Base-by-base conservation (phyloP, 2,888 invertebrate species). In the Andrena camellia region DNA sequence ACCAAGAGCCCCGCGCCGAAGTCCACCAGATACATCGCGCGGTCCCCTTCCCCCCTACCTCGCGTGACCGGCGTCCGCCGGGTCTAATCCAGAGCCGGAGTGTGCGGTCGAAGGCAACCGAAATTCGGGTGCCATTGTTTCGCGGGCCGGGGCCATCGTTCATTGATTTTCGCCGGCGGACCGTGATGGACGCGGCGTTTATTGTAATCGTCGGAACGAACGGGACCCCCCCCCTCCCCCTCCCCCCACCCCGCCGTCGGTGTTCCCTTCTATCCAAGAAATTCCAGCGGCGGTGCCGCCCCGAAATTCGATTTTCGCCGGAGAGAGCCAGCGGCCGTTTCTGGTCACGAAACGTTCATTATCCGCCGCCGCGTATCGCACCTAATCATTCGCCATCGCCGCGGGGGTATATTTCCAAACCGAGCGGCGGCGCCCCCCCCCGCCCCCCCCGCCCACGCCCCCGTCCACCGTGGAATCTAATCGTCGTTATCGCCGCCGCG, bases 131-230 rank as follows among this genome's bases (percentile, higher is more conserved):
- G 54, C 75, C 81, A 82, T 82, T 81, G 81, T 82, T 82, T 81
- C 74, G 81, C 67, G 67, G 50, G 67, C 67, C 67, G 54, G 66
- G 62, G 67, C 67, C 67, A 42, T 54, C 62, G 76, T 81, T 75
- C 82, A 75, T 81, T 71, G 82, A 82, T 81, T 82, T 69, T 81
- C 81, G 81, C 67, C 81, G 67, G 60, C 81, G 81, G 72, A 80
- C 67, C 81, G 73, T 81, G 81, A 81, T 81, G 81, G 72, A 81
- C 81, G 81, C 81, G 80, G 71, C 81, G 81, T 80, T 81, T 81
- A 81, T 81, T 81, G 81, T 81, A 81, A 81, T 81, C 81, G 81
- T 79, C 62, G 54, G 67, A 78, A 42, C 42, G 42, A 42, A 4
- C 42, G 78, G 78, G 59, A 70, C 67, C 57, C 20, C 23, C 57